Conservation (phyloP, 2,888 invertebrate species). For the Hyposoter dolosus region DNA sequence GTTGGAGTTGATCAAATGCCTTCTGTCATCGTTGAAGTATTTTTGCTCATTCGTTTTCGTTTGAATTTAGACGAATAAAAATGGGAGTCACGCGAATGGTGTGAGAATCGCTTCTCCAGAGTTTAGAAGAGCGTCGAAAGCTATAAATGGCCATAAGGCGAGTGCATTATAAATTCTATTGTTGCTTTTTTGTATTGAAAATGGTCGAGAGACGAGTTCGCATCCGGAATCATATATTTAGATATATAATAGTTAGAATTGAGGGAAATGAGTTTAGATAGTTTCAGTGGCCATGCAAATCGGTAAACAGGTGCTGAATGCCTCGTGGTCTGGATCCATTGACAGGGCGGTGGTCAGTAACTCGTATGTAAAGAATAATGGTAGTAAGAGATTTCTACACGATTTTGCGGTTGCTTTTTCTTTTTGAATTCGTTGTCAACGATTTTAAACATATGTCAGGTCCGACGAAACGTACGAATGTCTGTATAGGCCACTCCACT, state of each 20-base stretch:
- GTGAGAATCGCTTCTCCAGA: constrained; percentile 31
- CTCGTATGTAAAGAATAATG: constrained; percentile 57
- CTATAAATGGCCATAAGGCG: constrained; percentile 58
- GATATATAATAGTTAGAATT: neutral
- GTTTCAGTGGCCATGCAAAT: constrained; percentile 17
- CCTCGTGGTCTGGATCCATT: constrained; percentile 73
- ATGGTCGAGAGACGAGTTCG: constrained; percentile 37
- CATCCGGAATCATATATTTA: constrained; percentile 22
- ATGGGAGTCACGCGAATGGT: constrained; percentile 57
- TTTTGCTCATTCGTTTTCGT: constrained; percentile 10
- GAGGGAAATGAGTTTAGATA: constrained; percentile 32
- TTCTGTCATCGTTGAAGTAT: constrained; percentile 46
- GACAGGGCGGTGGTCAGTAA: constrained; percentile 72
- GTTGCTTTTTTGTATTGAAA: constrained; percentile 46
- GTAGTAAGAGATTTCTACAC: constrained; percentile 73
- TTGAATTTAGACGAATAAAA: constrained; percentile 34
- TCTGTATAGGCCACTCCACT: constrained; percentile 3
- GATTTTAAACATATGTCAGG: constrained; percentile 50
- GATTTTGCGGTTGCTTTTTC: constrained; percentile 61
- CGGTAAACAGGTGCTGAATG: constrained; percentile 75
- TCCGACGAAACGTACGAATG: constrained; percentile 8
- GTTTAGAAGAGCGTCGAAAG: constrained; percentile 49
- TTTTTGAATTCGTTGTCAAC: constrained; percentile 51
- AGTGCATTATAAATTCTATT: constrained; percentile 54
- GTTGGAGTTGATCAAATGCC: constrained; percentile 41